Conservation (phyloP, 2,888 invertebrate species). For the Gisinianus flammeolus region DNA sequence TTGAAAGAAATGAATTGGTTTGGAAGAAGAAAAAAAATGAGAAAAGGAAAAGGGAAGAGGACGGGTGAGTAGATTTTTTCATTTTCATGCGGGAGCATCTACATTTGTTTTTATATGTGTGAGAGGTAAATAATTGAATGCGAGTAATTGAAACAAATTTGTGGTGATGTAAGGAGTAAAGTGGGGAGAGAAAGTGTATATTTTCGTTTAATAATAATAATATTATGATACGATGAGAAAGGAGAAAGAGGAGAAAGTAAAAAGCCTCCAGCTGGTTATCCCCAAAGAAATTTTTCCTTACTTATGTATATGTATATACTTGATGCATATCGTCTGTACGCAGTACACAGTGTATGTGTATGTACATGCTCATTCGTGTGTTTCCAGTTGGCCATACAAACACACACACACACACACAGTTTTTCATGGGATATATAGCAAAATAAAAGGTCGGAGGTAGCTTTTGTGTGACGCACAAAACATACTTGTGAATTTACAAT, state of each 20-base stretch:
- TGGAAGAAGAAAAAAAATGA: no score
- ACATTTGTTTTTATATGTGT: background rate
- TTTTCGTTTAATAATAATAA: background rate
- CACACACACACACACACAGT: no score
- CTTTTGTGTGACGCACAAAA: constrained; percentile 11
- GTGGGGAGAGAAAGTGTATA: background rate
- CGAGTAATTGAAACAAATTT: background rate
- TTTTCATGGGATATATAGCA: background rate
- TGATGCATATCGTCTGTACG: background rate
- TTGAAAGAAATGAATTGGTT: no score
- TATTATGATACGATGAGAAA: background rate
- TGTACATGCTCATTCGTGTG: background rate
- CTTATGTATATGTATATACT: background rate
- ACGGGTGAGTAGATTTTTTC: background rate
- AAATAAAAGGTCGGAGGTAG: constrained; percentile 23
- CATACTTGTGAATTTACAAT: constrained; percentile 1
- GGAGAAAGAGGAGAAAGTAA: background rate
- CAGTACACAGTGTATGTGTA: background rate
- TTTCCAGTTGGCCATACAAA: no score
- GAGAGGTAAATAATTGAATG: background rate
- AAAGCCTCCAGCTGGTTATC: background rate
- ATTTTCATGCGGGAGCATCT: background rate
- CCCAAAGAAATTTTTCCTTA: background rate
- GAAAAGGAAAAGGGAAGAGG: no score
- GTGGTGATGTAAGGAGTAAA: background rate